phyloP scores from a whole-genome alignment of 2,797 vertebrate genomes.

The Kryptopterus vitreolus region DNA sequence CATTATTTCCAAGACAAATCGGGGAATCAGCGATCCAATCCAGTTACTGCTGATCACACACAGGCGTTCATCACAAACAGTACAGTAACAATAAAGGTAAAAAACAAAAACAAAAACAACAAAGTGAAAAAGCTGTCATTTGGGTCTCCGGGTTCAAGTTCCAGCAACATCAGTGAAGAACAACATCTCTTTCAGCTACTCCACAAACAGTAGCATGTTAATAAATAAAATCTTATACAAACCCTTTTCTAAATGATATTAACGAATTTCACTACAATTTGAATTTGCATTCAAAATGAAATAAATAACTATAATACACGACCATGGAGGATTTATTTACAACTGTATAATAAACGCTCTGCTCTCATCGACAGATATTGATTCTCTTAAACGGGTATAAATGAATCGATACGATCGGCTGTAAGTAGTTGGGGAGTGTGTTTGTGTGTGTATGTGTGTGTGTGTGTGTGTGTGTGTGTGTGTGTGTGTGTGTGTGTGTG shows the following conservation, averaged over 20 bases:
- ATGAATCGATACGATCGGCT: background rate
- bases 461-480: conserved; percentile 19
- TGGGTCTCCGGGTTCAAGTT: conserved; percentile 2
- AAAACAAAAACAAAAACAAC: background rate
- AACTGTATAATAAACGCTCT: background rate
- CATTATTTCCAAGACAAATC: conserved; percentile 29
- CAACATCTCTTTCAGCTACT: conserved; percentile 36
- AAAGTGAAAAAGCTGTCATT: background rate
- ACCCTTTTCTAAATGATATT: conserved; percentile 60
- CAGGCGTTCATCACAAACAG: conserved; percentile 14
- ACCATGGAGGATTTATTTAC: no score
- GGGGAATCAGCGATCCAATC: conserved; percentile 50
- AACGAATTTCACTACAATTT: conserved; percentile 59
- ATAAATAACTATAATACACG: background rate
- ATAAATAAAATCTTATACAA: conserved; percentile 53
- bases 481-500: no score
- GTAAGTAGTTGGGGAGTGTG: conserved; percentile 2
- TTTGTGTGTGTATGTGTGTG: conserved; percentile 16
- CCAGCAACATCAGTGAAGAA: conserved; percentile 27
- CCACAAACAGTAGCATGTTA: conserved; percentile 55
- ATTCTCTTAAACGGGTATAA: conserved; percentile 26
- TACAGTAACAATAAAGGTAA: background rate
- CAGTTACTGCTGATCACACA: conserved; percentile 28
- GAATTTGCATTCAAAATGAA: conserved; percentile 57
- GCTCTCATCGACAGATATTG: conserved; percentile 24